Percentiles rank a stretch among this genome's conserved stretches.
phyloP scores from a whole-genome alignment of 1,140 invertebrate species.

The Oryctes rhinoceros region DNA sequence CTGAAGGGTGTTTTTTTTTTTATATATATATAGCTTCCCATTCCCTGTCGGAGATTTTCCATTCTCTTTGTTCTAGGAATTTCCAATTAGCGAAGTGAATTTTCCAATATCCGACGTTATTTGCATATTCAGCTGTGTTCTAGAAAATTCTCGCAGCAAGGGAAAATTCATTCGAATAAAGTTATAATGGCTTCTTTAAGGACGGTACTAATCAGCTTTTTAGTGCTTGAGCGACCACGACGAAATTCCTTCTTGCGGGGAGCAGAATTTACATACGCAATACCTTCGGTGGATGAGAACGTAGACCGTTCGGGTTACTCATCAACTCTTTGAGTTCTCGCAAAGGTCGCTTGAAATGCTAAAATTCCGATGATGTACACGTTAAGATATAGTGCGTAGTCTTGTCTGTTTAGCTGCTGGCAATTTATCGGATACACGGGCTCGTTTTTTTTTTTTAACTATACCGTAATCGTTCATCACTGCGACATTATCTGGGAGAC shows the following conservation, averaged over 20 bases:
- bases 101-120: slow-evolving; percentile 3
- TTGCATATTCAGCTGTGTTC: background rate
- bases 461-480: background rate
- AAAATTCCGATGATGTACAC: background rate
- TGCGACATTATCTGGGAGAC: background rate
- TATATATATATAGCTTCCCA: no score
- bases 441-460: background rate
- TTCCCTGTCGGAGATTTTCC: background rate
- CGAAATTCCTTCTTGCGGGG: background rate
- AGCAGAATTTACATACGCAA: background rate
- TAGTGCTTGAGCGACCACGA: background rate
- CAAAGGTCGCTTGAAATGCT: background rate
- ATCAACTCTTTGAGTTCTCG: background rate
- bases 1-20: background rate
- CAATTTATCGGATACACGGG: background rate
- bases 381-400: background rate
- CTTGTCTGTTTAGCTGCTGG: background rate
- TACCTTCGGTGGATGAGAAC: background rate
- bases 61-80: background rate
- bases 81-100: background rate
- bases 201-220: slow-evolving; percentile 11
- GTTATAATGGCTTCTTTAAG: background rate
- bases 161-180: background rate
- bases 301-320: background rate
- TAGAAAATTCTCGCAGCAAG: background rate